A percentile compares a stretch with the other conserved stretches of the same genome.
These are phyloP conservation scores for Ptychobarbus kaznakovi DNA, from an alignment of 2,797 vertebrate species.

Conservation along the genomic window DNA sequence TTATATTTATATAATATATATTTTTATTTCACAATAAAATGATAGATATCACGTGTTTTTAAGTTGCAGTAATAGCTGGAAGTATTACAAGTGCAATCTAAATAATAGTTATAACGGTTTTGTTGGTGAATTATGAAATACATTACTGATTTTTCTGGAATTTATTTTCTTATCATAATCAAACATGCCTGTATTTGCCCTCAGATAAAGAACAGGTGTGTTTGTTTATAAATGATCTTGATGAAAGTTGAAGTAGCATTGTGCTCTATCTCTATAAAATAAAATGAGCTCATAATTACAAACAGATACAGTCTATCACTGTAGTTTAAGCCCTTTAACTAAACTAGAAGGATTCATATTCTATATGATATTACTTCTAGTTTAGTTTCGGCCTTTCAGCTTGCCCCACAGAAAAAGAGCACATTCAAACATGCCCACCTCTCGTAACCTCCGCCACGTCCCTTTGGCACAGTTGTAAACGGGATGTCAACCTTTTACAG, in stretches of 20 bases:
- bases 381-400: not conserved
- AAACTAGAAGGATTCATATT: too few relatives aligned
- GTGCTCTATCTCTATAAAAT: not conserved
- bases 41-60: not conserved
- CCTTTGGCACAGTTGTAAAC: constrained; percentile 24
- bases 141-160: not conserved
- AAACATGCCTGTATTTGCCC: not conserved
- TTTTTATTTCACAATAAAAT: not conserved
- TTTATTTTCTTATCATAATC: not conserved
- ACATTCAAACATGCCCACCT: constrained; percentile 12
- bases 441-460: not conserved
- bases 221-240: not conserved
- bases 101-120: not conserved
- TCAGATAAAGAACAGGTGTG: constrained; percentile 1
- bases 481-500: constrained; percentile 17
- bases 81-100: not conserved
- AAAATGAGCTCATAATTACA: not conserved
- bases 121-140: not conserved
- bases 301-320: too few relatives aligned
- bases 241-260: not conserved
- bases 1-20: not conserved
- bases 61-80: not conserved
- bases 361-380: not conserved
- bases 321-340: not conserved
- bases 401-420: not conserved